Evolutionary conservation across 2,797 vertebrate genomes (phyloP).

Genomic region (Cynopterus sphinx): DNA sequence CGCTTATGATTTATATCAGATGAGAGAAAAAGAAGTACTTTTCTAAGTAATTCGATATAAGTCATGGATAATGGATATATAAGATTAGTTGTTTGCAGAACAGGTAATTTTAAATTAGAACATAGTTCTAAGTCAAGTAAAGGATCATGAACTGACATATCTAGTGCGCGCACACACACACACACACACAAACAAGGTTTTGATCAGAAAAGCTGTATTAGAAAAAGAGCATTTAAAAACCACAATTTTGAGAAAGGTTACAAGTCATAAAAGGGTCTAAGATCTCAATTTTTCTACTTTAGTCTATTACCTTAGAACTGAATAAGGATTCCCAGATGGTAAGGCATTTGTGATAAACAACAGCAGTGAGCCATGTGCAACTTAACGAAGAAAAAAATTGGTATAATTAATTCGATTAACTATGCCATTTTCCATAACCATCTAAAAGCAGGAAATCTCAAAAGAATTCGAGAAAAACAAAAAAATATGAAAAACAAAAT

Average conservation of each 20-base stretch:
- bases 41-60: background rate
- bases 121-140: background rate
- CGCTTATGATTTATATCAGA: background rate
- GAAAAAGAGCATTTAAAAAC: conserved; percentile 1
- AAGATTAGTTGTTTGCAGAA: background rate
- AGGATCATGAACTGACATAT: background rate
- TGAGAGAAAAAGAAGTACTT: background rate
- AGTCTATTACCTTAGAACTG: background rate
- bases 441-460: background rate
- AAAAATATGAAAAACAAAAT: background rate
- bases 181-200: background rate
- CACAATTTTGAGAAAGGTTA: background rate
- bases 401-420: background rate
- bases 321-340: background rate
- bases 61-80: background rate
- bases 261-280: background rate
- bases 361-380: background rate
- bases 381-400: background rate
- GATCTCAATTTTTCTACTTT: background rate
- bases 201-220: background rate
- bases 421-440: background rate
- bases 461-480: background rate
- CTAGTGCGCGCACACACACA: background rate
- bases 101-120: conserved; percentile 17
- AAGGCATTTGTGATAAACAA: background rate